These are phyloP conservation scores for Passer montanus DNA, from an alignment of 2,113 vertebrate genomes.

Conservation along the genomic window DNA sequence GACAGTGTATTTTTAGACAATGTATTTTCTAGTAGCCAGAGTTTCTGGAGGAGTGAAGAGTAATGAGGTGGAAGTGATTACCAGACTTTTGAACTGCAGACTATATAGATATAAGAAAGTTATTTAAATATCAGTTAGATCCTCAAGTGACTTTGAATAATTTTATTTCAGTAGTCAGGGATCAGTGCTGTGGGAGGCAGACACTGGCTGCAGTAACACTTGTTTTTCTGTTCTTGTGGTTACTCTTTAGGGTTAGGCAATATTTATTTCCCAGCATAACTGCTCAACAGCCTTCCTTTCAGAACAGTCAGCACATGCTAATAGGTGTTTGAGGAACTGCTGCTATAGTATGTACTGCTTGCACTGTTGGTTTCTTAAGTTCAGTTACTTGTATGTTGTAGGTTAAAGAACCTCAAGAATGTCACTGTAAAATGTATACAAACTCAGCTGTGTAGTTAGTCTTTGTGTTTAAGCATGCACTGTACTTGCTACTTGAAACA, in stretches of 20 bases:
- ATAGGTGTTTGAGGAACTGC: conserved; percentile 17
- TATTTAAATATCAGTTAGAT: not conserved
- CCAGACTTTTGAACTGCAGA: not conserved
- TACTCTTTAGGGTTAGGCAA: conserved; percentile 76
- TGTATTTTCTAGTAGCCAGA: not conserved
- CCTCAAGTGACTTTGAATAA: not conserved
- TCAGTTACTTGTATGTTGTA: not conserved
- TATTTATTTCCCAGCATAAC: conserved; percentile 75
- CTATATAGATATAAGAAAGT: not conserved
- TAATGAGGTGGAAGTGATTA: not conserved
- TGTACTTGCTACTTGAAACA: not conserved
- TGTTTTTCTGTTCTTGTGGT: conserved; percentile 77
- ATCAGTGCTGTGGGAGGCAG: not conserved
- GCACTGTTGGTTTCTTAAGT: not conserved
- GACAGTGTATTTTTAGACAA: not conserved
- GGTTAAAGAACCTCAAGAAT: not conserved
- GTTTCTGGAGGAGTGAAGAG: not conserved
- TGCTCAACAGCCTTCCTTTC: conserved; percentile 46
- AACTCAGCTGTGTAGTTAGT: not conserved
- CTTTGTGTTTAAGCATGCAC: not conserved
- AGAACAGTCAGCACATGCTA: conserved; percentile 21
- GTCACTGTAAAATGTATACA: not conserved
- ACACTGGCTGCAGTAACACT: conserved; percentile 3
- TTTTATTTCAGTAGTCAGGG: not conserved
- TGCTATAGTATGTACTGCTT: not conserved